A percentile compares a stretch with the other conserved stretches of the same genome.
Evolutionary conservation across 2,888 invertebrate genomes (phyloP).

Genomic region (Drosophila koepferae): DNA sequence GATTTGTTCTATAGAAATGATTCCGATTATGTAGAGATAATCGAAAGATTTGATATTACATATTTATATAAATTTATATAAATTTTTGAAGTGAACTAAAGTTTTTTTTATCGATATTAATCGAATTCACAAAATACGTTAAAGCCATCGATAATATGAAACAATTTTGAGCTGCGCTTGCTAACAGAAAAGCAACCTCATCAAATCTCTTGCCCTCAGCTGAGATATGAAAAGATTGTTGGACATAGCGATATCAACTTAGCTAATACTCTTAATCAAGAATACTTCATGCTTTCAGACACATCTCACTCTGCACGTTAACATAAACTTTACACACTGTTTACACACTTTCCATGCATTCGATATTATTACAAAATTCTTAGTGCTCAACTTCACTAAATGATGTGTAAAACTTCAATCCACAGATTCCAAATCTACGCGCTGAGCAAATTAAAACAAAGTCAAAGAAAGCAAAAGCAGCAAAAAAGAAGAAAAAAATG

Average conservation of each 20-base stretch:
- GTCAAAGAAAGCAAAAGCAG: conserved; percentile 24
- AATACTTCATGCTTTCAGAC: background rate
- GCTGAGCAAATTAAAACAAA: conserved; percentile 44
- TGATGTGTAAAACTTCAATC: conserved; percentile 38
- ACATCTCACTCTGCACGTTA: background rate
- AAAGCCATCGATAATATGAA: background rate
- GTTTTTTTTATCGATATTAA: background rate
- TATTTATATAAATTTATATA: background rate
- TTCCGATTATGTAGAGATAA: background rate
- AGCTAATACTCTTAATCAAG: background rate
- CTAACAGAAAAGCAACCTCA: background rate
- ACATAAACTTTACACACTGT: background rate
- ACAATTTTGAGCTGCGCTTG: background rate
- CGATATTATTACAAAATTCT: background rate
- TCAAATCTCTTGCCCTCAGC: background rate
- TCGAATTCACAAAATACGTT: background rate
- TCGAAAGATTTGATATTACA: background rate
- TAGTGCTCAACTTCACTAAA: conserved; percentile 18
- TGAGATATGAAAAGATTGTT: background rate
- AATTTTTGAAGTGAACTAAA: background rate
- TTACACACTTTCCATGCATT: background rate
- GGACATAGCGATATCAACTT: background rate
- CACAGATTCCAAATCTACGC: conserved; percentile 24
- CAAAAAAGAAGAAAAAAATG: conserved; percentile 34
- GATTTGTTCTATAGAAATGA: background rate